phyloP scores from a whole-genome alignment of 2,888 invertebrate species.

The Diarsia dahlii region DNA sequence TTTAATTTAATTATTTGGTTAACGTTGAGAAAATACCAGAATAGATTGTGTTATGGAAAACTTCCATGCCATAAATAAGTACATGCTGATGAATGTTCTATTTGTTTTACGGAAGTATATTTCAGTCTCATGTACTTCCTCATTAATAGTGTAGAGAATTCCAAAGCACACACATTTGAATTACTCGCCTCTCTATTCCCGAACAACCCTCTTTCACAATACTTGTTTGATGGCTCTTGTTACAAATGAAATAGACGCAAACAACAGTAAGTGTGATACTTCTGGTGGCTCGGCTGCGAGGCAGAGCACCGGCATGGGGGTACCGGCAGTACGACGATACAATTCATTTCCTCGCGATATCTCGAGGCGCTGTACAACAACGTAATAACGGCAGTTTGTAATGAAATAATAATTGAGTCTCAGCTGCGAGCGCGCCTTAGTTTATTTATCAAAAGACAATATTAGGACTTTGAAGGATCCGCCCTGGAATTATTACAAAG shows the following conservation, averaged over 20 bases:
- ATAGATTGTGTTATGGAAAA: background rate
- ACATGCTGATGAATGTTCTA: background rate
- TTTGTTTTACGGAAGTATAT: background rate
- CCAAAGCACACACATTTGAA: background rate
- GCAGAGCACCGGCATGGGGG: background rate
- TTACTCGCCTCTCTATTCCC: background rate
- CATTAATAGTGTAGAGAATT: background rate
- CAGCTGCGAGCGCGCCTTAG: conserved; percentile 71
- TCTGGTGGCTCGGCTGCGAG: conserved; percentile 19
- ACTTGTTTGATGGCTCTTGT: conserved; percentile 11
- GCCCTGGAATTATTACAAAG: conserved; percentile 65
- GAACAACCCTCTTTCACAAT: background rate
- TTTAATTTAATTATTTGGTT: background rate
- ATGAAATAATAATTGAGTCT: conserved; percentile 77
- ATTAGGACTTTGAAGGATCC: conserved; percentile 73
- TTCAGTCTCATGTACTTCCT: background rate
- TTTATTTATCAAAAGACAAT: conserved; percentile 81
- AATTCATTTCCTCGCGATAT: conserved; percentile 68
- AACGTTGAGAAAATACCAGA: background rate
- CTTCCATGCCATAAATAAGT: background rate
- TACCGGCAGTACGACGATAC: conserved; percentile 52
- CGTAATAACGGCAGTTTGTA: conserved; percentile 74
- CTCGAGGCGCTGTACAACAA: conserved; percentile 65
- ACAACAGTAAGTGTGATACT: conserved; percentile 32
- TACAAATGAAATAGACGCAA: conserved; percentile 15